These are phyloP conservation scores for Vicugna pacos DNA, from an alignment of 2,113 vertebrate species.

Conservation along the genomic window DNA sequence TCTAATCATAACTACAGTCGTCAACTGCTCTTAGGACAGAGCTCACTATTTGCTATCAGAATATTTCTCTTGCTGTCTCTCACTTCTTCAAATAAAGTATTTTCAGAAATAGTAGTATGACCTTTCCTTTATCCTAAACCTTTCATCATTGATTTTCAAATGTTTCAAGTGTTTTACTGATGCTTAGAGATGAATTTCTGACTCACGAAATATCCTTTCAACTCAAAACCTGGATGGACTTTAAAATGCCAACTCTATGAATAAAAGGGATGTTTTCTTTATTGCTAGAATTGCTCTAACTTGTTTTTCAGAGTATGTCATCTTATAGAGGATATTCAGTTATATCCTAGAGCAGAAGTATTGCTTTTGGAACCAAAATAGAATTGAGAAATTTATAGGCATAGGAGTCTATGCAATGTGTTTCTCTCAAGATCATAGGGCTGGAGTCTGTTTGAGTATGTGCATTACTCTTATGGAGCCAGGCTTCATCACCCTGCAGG, in stretches of 20 bases:
- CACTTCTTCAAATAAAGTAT: constrained; percentile 50
- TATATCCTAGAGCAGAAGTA: background rate
- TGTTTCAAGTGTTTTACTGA: constrained; percentile 1
- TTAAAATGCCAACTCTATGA: constrained; percentile 52
- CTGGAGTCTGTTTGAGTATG: background rate
- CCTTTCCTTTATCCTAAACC: constrained; percentile 34
- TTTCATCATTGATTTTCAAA: constrained; percentile 47
- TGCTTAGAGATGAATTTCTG: constrained; percentile 34
- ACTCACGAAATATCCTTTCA: background rate
- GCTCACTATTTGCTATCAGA: background rate
- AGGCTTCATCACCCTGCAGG: background rate
- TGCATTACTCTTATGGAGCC: background rate
- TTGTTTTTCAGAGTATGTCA: background rate
- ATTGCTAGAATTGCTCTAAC: constrained; percentile 23
- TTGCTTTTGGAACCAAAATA: background rate
- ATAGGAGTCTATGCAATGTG: background rate
- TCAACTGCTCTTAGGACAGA: background rate
- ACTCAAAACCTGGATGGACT: constrained; percentile 23
- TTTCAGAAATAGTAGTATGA: constrained; percentile 43
- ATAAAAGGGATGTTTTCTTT: background rate
- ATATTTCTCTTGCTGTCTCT: background rate
- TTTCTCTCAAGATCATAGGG: background rate
- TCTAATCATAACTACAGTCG: background rate
- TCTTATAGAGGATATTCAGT: background rate
- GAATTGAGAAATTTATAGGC: background rate